Conservation (phyloP, 2,113 vertebrate species). For the Trematocara zebra region DNA sequence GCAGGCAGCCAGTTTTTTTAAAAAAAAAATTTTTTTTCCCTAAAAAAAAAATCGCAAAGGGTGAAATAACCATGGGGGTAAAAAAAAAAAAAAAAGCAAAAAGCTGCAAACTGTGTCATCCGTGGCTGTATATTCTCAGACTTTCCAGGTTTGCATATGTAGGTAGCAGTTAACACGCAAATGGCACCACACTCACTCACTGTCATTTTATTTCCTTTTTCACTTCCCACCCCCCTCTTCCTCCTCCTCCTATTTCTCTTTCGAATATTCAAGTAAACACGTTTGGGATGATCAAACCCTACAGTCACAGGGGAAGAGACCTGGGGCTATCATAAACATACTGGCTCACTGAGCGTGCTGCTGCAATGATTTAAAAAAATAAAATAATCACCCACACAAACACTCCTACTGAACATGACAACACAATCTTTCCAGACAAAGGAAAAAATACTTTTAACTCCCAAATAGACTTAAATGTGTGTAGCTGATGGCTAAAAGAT, state of each 20-base stretch:
- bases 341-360: not conserved
- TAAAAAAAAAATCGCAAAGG: not conserved
- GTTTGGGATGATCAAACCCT: not conserved
- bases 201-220: slow-evolving; percentile 19
- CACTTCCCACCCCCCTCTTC: not conserved
- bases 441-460: not conserved
- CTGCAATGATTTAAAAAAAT: not conserved
- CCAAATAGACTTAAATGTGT: not conserved
- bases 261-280: slow-evolving; percentile 29
- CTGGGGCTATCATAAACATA: not conserved
- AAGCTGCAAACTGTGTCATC: not conserved
- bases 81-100: not conserved
- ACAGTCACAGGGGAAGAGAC: not conserved
- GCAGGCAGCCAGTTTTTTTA: too few species aligned
- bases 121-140: slow-evolving; percentile 8
- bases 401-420: not conserved
- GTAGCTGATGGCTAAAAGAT: not conserved
- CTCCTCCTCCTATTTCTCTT: slow-evolving; percentile 8
- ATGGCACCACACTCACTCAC: not conserved
- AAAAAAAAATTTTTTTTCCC: too few species aligned
- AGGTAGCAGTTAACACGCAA: slow-evolving; percentile 29
- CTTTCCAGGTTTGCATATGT: slow-evolving; percentile 30
- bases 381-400: not conserved
- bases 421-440: slow-evolving; percentile 7
- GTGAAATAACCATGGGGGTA: slow-evolving; percentile 15